Conservation (phyloP, 1,140 invertebrate species). For the Lasaia peninsularis region DNA sequence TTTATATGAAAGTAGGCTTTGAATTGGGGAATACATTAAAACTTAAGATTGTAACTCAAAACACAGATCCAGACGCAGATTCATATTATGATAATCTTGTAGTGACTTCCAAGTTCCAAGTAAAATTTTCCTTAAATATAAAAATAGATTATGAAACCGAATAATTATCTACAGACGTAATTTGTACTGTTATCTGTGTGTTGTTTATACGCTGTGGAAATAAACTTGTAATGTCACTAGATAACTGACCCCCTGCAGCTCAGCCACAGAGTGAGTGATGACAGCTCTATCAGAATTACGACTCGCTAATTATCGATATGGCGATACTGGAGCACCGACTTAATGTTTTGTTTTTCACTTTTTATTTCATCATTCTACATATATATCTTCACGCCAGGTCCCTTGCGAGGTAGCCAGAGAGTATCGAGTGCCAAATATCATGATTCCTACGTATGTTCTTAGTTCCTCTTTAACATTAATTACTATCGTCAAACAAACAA, state of each 20-base stretch:
- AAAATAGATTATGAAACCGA: neutral
- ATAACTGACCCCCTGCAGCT: slow-evolving; percentile 60
- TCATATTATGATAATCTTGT: no score
- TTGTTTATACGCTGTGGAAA: slow-evolving; percentile 55
- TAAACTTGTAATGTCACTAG: slow-evolving; percentile 51
- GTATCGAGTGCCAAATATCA: no score
- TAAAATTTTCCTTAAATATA: slow-evolving; percentile 3
- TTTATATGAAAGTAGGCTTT: no score
- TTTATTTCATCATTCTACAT: neutral
- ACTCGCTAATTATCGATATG: slow-evolving; percentile 10
- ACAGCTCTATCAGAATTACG: slow-evolving; percentile 39
- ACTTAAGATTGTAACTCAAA: no score
- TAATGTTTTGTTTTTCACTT: neutral
- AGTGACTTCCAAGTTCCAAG: no score
- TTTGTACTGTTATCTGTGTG: slow-evolving; percentile 30
- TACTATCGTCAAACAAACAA: no score
- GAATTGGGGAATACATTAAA: no score
- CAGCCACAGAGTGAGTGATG: slow-evolving; percentile 36
- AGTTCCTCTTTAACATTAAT: no score
- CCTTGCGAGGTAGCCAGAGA: no score
- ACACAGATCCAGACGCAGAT: no score
- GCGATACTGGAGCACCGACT: neutral
- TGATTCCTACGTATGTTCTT: neutral
- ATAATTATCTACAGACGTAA: neutral
- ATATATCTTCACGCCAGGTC: no score